phyloP scores from a whole-genome alignment of 2,888 invertebrate species.

The Drosophila setosimentum region DNA sequence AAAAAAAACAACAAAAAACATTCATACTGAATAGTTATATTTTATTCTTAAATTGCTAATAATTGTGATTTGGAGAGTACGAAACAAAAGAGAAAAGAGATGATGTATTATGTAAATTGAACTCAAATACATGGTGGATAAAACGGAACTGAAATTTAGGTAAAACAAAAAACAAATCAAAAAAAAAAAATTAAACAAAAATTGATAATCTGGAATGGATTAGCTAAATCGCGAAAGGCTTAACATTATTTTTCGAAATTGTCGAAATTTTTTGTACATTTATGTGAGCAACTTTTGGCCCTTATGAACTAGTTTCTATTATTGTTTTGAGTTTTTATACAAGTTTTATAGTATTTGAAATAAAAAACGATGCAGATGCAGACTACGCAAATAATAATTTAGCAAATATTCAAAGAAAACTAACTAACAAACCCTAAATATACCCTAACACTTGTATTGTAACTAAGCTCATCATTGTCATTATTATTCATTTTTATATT shows the following conservation, averaged over 20 bases:
- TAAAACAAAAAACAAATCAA: constrained; percentile 49
- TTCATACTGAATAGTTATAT: constrained; percentile 73
- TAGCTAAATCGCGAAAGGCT: constrained; percentile 59
- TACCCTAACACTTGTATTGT: constrained; percentile 37
- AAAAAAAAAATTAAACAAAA: constrained; percentile 40
- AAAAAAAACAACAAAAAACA: constrained; percentile 19
- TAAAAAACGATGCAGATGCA: constrained; percentile 18
- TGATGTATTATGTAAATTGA: constrained; percentile 61
- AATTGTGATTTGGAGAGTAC: constrained; percentile 83
- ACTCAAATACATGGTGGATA: constrained; percentile 60
- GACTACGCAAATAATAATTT: constrained; percentile 39
- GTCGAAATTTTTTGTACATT: constrained; percentile 52
- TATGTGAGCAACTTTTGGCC: constrained; percentile 57
- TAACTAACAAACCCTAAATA: constrained; percentile 19
- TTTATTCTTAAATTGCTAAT: constrained; percentile 80
- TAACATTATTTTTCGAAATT: constrained; percentile 74
- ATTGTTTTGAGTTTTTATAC: constrained; percentile 53
- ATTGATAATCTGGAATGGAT: constrained; percentile 62
- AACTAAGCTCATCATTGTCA: constrained; percentile 39
- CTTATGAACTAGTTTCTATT: constrained; percentile 43
- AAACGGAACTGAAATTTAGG: constrained; percentile 76
- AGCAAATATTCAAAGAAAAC: constrained; percentile 29
- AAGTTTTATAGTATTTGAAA: constrained; percentile 33
- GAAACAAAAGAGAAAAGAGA: constrained; percentile 55
- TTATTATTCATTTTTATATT: constrained; percentile 55